These are phyloP conservation scores for Collichthys lucidus DNA, from an alignment of 2,113 vertebrate species.

Conservation along the genomic window DNA sequence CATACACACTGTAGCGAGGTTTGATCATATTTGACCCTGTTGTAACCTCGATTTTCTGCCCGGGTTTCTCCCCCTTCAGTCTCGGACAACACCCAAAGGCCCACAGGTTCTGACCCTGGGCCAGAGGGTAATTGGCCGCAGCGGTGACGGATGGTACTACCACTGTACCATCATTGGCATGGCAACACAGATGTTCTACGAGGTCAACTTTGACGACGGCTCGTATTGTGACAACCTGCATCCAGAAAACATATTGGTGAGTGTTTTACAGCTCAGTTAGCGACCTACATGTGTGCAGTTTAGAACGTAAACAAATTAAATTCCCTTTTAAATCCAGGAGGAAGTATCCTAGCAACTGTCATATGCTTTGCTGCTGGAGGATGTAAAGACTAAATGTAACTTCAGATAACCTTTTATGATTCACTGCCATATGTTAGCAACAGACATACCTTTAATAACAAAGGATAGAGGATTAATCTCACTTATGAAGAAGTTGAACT, in stretches of 20 bases:
- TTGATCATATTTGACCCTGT: neutral
- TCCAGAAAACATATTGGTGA: slow-evolving; percentile 94
- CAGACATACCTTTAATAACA: slow-evolving; percentile 14
- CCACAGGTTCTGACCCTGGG: slow-evolving; percentile 85
- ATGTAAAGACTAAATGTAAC: slow-evolving; percentile 7
- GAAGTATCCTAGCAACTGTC: slow-evolving; percentile 23
- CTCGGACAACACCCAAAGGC: slow-evolving; percentile 56
- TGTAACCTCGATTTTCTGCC: neutral
- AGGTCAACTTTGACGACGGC: slow-evolving; percentile 96
- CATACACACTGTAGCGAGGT: neutral
- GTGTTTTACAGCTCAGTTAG: slow-evolving; percentile 46
- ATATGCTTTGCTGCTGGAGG: neutral
- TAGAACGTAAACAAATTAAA: neutral
- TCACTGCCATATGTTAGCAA: slow-evolving; percentile 2
- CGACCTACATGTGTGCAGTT: neutral
- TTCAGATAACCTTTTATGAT: slow-evolving; percentile 10
- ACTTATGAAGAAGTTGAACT: neutral
- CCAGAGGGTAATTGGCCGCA: slow-evolving; percentile 93
- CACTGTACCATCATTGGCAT: slow-evolving; percentile 91
- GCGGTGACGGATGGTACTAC: slow-evolving; percentile 91
- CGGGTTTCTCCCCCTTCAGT: slow-evolving; percentile 18
- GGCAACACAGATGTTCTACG: slow-evolving; percentile 91
- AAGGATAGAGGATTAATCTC: neutral
- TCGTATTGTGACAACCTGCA: slow-evolving; percentile 97
- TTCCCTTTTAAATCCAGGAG: neutral